Conservation (phyloP, 1,140 invertebrate species). For the Penaeus vannamei region DNA sequence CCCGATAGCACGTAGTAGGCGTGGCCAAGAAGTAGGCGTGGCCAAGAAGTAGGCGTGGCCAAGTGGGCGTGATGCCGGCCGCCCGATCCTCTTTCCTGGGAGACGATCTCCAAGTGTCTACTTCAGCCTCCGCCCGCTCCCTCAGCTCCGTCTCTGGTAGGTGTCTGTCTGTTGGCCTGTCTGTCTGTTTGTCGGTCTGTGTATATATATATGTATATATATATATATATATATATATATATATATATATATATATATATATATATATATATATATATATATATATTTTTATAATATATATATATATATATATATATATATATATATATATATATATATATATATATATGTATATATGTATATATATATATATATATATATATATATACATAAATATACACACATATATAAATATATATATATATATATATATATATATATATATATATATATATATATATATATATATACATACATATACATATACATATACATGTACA, state of each 20-base stretch:
- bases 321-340: conserved; percentile 44
- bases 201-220: neutral
- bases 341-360: conserved; percentile 1
- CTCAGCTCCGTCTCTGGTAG: conserved; percentile 30
- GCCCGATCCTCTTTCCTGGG: conserved; percentile 36
- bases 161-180: neutral
- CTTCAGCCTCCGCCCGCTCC: conserved; percentile 26
- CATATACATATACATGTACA: neutral
- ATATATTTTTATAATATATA: conserved; percentile 22
- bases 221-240: neutral
- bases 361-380: conserved; percentile 40
- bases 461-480: neutral
- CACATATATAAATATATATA: neutral
- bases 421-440: conserved; percentile 28
- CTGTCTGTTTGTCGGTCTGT: too few relatives aligned
- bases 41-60: too few relatives aligned
- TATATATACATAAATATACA: conserved; percentile 32
- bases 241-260: too few relatives aligned
- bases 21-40: too few relatives aligned
- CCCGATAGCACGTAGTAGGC: too few relatives aligned
- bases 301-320: conserved; percentile 27
- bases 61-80: conserved; percentile 36
- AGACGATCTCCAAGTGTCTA: conserved; percentile 39
- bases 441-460: conserved; percentile 17
- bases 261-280: conserved; percentile 33